A percentile compares a stretch with the other conserved stretches of the same genome.
Conservation (phyloP, 2,797 vertebrate species). For the Ara ararauna region DNA sequence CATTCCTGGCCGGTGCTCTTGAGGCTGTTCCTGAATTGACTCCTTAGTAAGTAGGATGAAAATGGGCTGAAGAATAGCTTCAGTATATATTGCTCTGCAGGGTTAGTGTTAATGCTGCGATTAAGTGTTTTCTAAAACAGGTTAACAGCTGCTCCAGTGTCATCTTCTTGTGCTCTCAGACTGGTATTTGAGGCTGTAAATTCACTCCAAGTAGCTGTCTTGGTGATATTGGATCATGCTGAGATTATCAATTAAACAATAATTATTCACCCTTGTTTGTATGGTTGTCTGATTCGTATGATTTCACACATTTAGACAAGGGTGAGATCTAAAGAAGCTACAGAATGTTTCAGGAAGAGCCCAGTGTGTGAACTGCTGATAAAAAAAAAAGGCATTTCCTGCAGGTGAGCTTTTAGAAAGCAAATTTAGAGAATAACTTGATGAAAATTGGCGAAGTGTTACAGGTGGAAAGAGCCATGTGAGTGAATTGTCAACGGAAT, state of each 20-base stretch:
- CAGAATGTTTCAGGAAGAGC: not conserved
- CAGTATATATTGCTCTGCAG: not conserved
- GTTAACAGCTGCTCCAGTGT: not conserved
- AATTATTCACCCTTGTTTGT: slow-evolving; percentile 14
- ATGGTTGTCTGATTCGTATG: not conserved
- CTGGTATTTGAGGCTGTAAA: not conserved
- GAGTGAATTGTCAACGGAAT: not conserved
- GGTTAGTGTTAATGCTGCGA: not conserved
- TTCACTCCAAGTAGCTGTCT: not conserved
- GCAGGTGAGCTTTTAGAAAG: not conserved
- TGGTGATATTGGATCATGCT: not conserved
- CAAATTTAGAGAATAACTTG: not conserved
- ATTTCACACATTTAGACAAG: slow-evolving; percentile 17
- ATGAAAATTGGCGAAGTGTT: not conserved
- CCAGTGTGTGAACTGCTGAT: not conserved
- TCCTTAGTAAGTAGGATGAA: slow-evolving; percentile 2
- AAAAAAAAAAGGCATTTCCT: not conserved
- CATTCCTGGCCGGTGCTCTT: slow-evolving; percentile 19
- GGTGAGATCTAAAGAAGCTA: not conserved
- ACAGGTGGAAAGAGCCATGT: not conserved
- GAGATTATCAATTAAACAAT: slow-evolving; percentile 18
- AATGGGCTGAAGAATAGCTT: not conserved
- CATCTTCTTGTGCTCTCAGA: not conserved
- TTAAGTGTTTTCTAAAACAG: not conserved
- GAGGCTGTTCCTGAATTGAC: not conserved